A percentile compares a stretch with the other conserved stretches of the same genome.
These are phyloP conservation scores for Drosophila maculinotata DNA, from an alignment of 2,888 invertebrate genomes.

Conservation along the genomic window DNA sequence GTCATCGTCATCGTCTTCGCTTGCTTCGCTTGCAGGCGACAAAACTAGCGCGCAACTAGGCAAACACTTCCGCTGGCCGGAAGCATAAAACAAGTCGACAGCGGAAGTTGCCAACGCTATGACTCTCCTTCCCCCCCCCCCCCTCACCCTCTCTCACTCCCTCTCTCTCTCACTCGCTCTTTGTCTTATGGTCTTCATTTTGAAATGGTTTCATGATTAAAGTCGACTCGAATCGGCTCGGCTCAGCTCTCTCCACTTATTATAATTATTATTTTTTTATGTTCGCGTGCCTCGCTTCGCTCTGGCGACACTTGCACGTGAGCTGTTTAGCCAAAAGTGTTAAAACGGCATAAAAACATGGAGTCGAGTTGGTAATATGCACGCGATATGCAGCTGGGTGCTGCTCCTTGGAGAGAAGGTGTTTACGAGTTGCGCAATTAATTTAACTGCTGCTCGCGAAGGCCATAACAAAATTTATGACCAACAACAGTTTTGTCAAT, in stretches of 20 bases:
- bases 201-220: slow-evolving; percentile 71
- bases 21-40: slow-evolving; percentile 60
- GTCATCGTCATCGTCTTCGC: slow-evolving; percentile 33
- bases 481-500: slow-evolving; percentile 79
- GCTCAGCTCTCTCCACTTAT: too few relatives aligned
- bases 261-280: slow-evolving; percentile 74
- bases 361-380: slow-evolving; percentile 52
- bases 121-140: slow-evolving; percentile 5
- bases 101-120: slow-evolving; percentile 70
- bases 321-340: slow-evolving; percentile 78
- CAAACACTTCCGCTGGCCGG: slow-evolving; percentile 82
- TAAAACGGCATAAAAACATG: slow-evolving; percentile 72
- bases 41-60: slow-evolving; percentile 79
- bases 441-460: slow-evolving; percentile 72
- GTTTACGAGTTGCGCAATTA: slow-evolving; percentile 75
- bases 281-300: slow-evolving; percentile 47
- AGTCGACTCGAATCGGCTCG: slow-evolving; percentile 49
- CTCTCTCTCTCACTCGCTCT: neutral
- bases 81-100: slow-evolving; percentile 82
- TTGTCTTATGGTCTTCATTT: slow-evolving; percentile 14
- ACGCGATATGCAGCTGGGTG: slow-evolving; percentile 59
- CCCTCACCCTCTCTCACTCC: neutral
- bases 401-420: slow-evolving; percentile 60
- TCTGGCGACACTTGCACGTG: slow-evolving; percentile 69
- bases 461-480: slow-evolving; percentile 77